Percentiles rank a stretch among this genome's conserved stretches.
Evolutionary conservation across 2,797 vertebrate species (phyloP).

Genomic region (Vireo griseus): DNA sequence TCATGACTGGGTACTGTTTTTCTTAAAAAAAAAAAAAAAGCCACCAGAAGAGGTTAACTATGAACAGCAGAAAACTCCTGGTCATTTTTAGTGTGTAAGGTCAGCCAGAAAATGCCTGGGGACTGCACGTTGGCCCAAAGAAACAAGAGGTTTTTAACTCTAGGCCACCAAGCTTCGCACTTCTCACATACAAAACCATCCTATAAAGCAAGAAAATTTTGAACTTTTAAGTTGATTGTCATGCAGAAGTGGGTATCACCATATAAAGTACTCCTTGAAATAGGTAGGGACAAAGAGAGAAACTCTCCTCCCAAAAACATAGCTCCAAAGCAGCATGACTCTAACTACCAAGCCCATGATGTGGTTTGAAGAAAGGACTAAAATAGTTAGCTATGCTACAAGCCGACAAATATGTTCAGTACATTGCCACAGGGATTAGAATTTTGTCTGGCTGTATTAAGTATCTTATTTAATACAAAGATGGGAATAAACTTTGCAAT

Average conservation of each 20-base stretch:
- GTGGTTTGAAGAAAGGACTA: constrained; percentile 41
- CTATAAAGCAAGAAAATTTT: neutral
- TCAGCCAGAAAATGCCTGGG: neutral
- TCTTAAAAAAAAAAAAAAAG: neutral
- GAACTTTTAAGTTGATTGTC: neutral
- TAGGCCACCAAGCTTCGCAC: neutral
- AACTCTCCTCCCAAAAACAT: neutral
- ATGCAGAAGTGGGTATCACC: neutral
- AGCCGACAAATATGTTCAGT: neutral
- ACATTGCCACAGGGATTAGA: constrained; percentile 30
- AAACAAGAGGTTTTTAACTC: neutral
- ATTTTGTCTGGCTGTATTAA: constrained; percentile 45
- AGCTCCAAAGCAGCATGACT: neutral
- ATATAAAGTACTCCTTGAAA: neutral
- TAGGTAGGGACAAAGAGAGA: neutral
- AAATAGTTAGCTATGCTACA: constrained; percentile 29
- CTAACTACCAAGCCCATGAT: neutral
- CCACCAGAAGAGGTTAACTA: neutral
- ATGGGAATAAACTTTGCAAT: constrained; percentile 38
- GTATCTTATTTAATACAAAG: constrained; percentile 50
- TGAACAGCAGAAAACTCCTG: fast-evolving
- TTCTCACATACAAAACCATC: neutral
- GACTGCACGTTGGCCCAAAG: neutral
- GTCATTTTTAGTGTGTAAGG: neutral
- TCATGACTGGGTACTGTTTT: neutral